Conservation (phyloP, 2,797 vertebrate species). For the Moxostoma hubbsi region DNA sequence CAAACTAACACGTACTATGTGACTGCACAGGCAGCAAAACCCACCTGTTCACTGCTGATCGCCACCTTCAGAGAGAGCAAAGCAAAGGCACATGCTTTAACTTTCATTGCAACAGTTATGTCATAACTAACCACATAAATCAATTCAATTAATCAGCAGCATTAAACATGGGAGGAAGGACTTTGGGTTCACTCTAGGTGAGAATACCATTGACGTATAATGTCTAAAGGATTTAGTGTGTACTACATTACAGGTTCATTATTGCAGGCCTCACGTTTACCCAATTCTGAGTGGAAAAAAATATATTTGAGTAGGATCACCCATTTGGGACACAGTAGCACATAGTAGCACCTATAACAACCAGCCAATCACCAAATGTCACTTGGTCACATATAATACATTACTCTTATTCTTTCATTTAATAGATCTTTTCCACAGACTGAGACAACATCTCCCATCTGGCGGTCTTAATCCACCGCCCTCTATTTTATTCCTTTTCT, state of each 20-base stretch:
- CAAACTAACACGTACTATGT: neutral
- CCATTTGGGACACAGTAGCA: neutral
- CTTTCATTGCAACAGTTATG: neutral
- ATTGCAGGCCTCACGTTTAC: neutral
- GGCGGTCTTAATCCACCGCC: no score
- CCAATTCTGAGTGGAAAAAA: neutral
- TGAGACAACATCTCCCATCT: no score
- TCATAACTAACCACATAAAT: neutral
- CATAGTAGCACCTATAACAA: neutral
- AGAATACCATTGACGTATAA: neutral
- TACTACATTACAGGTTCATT: neutral
- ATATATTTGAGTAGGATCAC: neutral
- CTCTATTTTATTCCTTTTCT: no score
- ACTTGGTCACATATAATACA: neutral
- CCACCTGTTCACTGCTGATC: constrained; percentile 59
- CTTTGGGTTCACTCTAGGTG: neutral
- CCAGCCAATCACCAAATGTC: neutral
- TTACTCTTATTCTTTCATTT: no score
- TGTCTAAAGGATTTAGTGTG: neutral
- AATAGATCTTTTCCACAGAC: no score
- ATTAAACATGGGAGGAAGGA: neutral
- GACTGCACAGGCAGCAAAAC: constrained; percentile 40
- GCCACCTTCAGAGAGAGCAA: constrained; percentile 60
- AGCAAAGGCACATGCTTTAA: constrained; percentile 55
- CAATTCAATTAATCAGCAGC: neutral